phyloP scores from a whole-genome alignment of 2,888 invertebrate species.

The Nomada lathburiana region DNA sequence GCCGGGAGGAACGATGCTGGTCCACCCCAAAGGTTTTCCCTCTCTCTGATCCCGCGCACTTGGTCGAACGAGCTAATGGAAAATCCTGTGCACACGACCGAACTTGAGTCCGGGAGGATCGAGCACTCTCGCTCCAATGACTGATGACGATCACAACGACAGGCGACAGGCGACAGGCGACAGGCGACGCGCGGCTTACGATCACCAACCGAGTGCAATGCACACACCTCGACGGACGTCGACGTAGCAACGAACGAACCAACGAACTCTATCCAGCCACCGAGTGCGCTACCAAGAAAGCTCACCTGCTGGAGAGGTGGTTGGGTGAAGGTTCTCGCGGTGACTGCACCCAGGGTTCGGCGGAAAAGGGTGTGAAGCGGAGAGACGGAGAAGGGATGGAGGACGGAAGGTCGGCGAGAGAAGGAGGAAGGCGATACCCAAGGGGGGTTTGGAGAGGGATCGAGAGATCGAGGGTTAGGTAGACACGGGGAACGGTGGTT shows the following conservation, averaged over 20 bases:
- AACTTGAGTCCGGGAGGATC: slow-evolving; percentile 58
- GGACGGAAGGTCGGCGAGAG: slow-evolving; percentile 50
- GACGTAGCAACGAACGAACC: slow-evolving; percentile 25
- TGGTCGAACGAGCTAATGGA: slow-evolving; percentile 74
- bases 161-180: slow-evolving; percentile 24
- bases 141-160: slow-evolving; percentile 53
- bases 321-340: slow-evolving; percentile 75
- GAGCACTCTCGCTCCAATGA: slow-evolving; percentile 70
- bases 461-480: slow-evolving; percentile 15
- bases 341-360: slow-evolving; percentile 76
- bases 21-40: slow-evolving; percentile 48
- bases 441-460: slow-evolving; percentile 16
- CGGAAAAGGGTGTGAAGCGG: slow-evolving; percentile 73
- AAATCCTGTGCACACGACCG: slow-evolving; percentile 69
- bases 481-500: slow-evolving; percentile 11
- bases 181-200: slow-evolving; percentile 26
- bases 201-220: slow-evolving; percentile 31
- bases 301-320: slow-evolving; percentile 73
- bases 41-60: slow-evolving; percentile 76
- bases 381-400: slow-evolving; percentile 66
- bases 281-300: slow-evolving; percentile 54
- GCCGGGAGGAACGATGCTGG: slow-evolving; percentile 32
- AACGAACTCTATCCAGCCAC: slow-evolving; percentile 50
- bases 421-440: slow-evolving; percentile 37
- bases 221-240: slow-evolving; percentile 36